Base-by-base conservation (phyloP, 2,888 invertebrate genomes). In the Anoplius nigerrimus region DNA sequence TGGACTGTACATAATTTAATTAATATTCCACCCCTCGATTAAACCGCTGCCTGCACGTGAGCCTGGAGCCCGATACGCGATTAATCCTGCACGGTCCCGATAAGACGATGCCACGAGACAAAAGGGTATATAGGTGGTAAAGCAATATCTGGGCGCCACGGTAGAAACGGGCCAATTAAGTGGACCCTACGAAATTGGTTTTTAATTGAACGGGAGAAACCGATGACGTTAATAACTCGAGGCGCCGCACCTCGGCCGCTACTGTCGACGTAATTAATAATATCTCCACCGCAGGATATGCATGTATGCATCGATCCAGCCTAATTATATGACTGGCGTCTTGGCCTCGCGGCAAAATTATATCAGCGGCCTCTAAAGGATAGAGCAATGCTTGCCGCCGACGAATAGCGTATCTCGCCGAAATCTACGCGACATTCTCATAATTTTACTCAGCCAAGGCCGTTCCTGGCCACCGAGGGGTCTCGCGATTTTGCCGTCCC, bases 401-500 rank as follows among this genome's bases (percentile, higher is more conserved):
- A 34, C 34, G 34, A 13, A 13, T 34, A 2, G 24, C 34, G 34
- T 34, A 34, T 1, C 1, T 11, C 11, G 34, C 11, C 1, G 6
- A 34, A 34, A 6, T 6, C 6, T 13, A 34, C 34, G 1, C 11
- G 11, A 6, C 34, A 6, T 34, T 8, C 34, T 34, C 6, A 13
- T 34, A 34, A 34, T 81, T 84, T 80, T 75, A 75, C 77, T 75
- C 69, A 71, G 76, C 70, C 69, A 71, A 69, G 72, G 69, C 70
- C 73, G 53, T 76, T 76, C 75, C 67, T 59, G 74, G 58, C 66
- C 77, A 69, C 74, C 82, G 80, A 79, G 75, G 80, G 75, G 74
- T 81, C 79, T 82, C 81, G 81, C 75, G 80, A 79, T 82, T 82
- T 76, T 76, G 72, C 83, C 78, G 57, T 72, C 75, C 72, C 78